Base-by-base conservation (phyloP, 2,888 invertebrate species). In the Polymixis flavicincta region DNA sequence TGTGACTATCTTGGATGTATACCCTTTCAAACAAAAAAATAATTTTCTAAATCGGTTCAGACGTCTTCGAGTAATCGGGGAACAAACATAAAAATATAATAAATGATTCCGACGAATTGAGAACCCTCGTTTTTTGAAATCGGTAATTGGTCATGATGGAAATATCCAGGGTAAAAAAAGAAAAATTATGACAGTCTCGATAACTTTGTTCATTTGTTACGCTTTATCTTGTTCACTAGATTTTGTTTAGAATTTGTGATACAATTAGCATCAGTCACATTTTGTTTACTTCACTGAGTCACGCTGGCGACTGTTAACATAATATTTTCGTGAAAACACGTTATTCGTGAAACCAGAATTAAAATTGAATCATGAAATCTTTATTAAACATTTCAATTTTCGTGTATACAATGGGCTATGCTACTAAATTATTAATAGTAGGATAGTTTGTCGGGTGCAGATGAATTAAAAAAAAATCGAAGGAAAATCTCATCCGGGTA, bases 261-360 rank as follows among this genome's bases (percentile, higher is more conserved):
- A 32, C 65, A 67, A 75, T 78, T 66, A 75, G 37, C 42, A 50
- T 22, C 73, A 22, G 28, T 42, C 42, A 25, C 13, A 67, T n/a
- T 45, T 59, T 45, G 78, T 75, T 75, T 67, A 32, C n/a, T 57
- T 50, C 28, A 37, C 42, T 19, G 48, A 42, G 28, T 50, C 28
- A 37, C 74, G 19, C 28, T 37, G 61, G 19, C 8, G 11, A 37
- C 7, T 54, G 48, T 50, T 74, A 60, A 60, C 74, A 42, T 28
- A 28, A 73, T 73, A 37, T 73, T 73, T 74, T 52, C 52, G 67
- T 42, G 19, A 66, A 52, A 28, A 50, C 57, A 42, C 50, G 28
- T 57, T 1, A 6, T 45, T 45, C 28, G 50, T 77, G 57, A 52
- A 75, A 42, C 11, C 17, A 14, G n/a, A 57, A 42, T 50, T n/a